Evolutionary conservation across 2,888 invertebrate species (phyloP), one percentile per base, ranked within the genome.

Genomic region (Hypomecis atomaria): DNA sequence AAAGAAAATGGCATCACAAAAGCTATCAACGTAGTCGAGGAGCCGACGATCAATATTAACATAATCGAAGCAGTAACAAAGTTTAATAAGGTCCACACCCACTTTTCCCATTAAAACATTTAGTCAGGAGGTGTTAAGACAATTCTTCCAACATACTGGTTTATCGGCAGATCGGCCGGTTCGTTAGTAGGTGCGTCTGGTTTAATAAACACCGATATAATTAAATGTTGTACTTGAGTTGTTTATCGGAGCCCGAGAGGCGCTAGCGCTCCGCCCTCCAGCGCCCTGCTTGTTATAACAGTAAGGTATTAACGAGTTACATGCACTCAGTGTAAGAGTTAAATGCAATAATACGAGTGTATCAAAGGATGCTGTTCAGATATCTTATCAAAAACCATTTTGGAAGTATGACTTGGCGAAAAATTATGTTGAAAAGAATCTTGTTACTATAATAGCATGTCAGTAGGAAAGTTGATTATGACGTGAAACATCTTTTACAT

Each of bases 121-220:
- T 59, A 59, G 77, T 77, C 82, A 78, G 82, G 82, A 89, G 88
- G 90, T 90, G 90, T 88, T 87, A 88, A 85, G 82, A 83, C 84
- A 85, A 84, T 83, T 86, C 85, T 83, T 83, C 80, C 80, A 75
- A 79, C 83, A 75, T 73, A 77, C 77, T 81, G 77, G 73, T 77
- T 81, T 84, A 86, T 86, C 85, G 81, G 80, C 75, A 86, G 86
- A 88, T 88, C 88, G 75, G 73, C 75, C 74, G 78, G 78, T 81
- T 79, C 78, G 75, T 73, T 74, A 78, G 76, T 79, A 85, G 85
- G 85, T 85, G 87, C 84, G 86, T 80, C 83, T 81, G 84, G 82
- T 87, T 90, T 89, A 90, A 91, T 91, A 89, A 90, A 89, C 86
- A 85, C 86, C 83, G 88, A 88, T 92, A 88, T 92, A 92, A 92